Percentiles rank a stretch among this genome's conserved stretches.
Evolutionary conservation across 2,797 vertebrate genomes (phyloP).

Genomic region (Phoeniculus purpureus): DNA sequence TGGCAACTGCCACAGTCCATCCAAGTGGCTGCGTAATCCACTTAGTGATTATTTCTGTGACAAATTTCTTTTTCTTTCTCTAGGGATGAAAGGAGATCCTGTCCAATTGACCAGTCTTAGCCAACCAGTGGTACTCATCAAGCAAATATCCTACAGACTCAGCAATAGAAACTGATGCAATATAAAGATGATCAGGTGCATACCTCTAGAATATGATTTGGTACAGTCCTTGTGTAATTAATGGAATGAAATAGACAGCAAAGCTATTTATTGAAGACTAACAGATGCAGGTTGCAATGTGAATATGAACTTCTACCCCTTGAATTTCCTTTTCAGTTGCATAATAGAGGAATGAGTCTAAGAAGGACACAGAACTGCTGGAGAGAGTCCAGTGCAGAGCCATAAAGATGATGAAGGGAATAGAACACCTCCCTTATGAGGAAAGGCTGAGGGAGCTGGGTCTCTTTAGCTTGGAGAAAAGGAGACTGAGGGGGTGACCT

Average conservation of each 20-base stretch:
- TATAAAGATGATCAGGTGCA: background rate
- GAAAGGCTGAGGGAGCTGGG: no score
- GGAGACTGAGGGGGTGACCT: no score
- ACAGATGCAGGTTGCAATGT: background rate
- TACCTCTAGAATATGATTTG: background rate
- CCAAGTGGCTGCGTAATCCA: background rate
- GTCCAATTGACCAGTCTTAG: no score
- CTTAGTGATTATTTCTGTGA: no score
- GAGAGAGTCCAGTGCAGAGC: no score
- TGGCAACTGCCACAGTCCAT: rapidly evolving
- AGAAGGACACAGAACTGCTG: background rate
- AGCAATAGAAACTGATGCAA: background rate
- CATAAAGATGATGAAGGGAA: no score
- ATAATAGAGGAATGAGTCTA: background rate
- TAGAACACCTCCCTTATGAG: no score
- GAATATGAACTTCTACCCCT: background rate
- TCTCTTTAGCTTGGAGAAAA: no score
- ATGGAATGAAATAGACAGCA: background rate
- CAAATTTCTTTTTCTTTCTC: no score
- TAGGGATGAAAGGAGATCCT: no score
- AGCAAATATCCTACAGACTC: background rate
- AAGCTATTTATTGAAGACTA: background rate
- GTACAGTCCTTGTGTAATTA: background rate
- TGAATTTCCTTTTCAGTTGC: background rate
- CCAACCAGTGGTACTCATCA: background rate